These are phyloP conservation scores for Cabera pusaria DNA, from an alignment of 2,888 invertebrate genomes.

Conservation along the genomic window DNA sequence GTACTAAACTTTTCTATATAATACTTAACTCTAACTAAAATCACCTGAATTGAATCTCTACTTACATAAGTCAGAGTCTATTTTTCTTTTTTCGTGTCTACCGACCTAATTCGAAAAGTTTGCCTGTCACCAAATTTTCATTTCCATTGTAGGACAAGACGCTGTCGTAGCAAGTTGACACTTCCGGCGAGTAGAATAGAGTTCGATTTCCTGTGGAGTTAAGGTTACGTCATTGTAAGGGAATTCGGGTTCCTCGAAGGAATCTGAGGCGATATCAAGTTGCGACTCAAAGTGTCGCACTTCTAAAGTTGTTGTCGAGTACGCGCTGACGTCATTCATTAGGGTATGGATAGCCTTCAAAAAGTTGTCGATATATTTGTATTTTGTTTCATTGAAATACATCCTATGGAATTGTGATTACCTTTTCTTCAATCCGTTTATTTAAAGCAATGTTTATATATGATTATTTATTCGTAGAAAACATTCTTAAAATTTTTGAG, in stretches of 20 bases:
- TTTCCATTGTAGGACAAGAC: conserved; percentile 53
- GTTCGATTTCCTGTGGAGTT: conserved; percentile 31
- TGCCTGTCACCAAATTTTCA: conserved; percentile 49
- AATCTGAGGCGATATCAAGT: conserved; percentile 33
- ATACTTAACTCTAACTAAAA: conserved; percentile 4
- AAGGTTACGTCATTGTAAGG: conserved; percentile 42
- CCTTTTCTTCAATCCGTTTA: too few relatives aligned
- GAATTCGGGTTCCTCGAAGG: conserved; percentile 36
- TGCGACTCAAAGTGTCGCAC: conserved; percentile 23
- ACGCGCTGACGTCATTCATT: conserved; percentile 1
- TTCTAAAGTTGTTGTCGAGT: conserved; percentile 1
- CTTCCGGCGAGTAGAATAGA: conserved; percentile 30
- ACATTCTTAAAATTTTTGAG: too few relatives aligned
- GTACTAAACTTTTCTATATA: conserved; percentile 4
- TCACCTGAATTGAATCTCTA: conserved; percentile 6
- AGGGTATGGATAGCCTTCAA: not conserved
- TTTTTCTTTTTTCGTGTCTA: conserved; percentile 39
- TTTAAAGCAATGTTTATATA: too few relatives aligned
- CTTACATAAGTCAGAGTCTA: conserved; percentile 18
- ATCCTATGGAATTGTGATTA: too few relatives aligned
- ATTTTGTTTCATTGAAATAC: too few relatives aligned
- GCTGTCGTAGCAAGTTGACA: conserved; percentile 29
- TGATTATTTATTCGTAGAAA: too few relatives aligned
- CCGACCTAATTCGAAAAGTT: conserved; percentile 63
- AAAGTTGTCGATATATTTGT: too few relatives aligned